Evolutionary conservation across 2,797 vertebrate species (phyloP).

Genomic region (Dendrocincla tyrannina): DNA sequence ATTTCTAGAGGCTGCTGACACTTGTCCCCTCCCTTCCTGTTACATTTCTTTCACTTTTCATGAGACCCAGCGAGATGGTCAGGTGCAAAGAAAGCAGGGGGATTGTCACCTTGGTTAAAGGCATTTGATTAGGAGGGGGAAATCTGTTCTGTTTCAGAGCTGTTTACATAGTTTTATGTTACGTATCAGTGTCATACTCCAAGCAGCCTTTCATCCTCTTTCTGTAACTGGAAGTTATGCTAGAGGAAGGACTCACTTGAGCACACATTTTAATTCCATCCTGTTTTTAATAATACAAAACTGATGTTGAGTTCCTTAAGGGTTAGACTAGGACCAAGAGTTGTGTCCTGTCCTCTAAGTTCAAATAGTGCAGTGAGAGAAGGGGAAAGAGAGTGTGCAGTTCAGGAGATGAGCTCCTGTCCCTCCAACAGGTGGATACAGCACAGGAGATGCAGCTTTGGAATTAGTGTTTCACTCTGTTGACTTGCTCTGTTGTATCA

Average conservation of each 20-base stretch:
- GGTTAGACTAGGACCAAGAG: neutral
- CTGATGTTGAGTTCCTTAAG: neutral
- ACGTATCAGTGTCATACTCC: neutral
- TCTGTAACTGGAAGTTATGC: neutral
- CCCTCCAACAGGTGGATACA: neutral
- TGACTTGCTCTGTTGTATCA: neutral
- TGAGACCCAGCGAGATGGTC: neutral
- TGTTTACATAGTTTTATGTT: neutral
- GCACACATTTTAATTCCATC: neutral
- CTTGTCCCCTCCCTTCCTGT: constrained; percentile 28
- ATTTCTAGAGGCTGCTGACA: neutral
- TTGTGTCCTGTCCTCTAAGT: neutral
- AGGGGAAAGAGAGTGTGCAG: neutral
- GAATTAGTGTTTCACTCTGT: neutral
- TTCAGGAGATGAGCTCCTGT: neutral
- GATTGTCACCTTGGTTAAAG: neutral
- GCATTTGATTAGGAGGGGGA: neutral
- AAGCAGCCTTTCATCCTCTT: neutral
- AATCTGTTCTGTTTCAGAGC: neutral
- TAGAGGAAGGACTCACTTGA: constrained; percentile 16
- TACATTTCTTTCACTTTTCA: neutral
- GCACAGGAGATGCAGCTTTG: neutral
- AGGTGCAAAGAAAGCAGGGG: neutral
- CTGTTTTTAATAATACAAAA: neutral
- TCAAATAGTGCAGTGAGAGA: neutral